Conservation (phyloP, 30 jellyfish, hydroid and myxozoan genomes). For the Chrysaora quinquecirrha region DNA sequence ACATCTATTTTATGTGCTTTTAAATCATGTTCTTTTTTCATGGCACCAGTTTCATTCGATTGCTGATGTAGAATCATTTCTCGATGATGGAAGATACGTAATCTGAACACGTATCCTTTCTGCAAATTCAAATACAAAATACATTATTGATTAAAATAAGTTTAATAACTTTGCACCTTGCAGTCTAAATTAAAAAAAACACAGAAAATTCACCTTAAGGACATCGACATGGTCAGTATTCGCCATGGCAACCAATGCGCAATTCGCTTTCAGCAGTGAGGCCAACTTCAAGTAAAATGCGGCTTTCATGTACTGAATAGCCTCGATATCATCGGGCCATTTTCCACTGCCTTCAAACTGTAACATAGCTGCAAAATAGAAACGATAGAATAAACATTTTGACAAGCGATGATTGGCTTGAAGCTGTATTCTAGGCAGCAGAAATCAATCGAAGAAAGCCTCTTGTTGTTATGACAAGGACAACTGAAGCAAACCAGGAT, state of each 20-base stretch:
- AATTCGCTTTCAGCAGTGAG: slow-evolving; percentile 19
- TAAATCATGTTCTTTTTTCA: slow-evolving; percentile 49
- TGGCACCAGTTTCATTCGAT: slow-evolving; percentile 2
- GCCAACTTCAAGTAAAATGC: slow-evolving; percentile 88
- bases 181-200: too few species aligned
- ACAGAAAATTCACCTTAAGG: slow-evolving; percentile 64
- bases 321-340: slow-evolving; percentile 92
- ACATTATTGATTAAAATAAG: too few species aligned
- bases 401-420: too few species aligned
- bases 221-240: slow-evolving; percentile 68
- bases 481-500: too few species aligned
- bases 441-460: too few species aligned
- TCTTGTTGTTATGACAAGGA: too few species aligned
- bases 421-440: too few species aligned
- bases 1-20: slow-evolving; percentile 57
- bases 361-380: slow-evolving; percentile 48
- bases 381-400: too few species aligned
- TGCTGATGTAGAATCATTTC: slow-evolving; percentile 71
- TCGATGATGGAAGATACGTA: slow-evolving; percentile 77
- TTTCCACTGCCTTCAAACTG: slow-evolving; percentile 94
- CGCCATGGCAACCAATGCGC: slow-evolving; percentile 43
- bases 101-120: slow-evolving; percentile 88
- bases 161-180: too few species aligned
- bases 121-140: slow-evolving; percentile 15
- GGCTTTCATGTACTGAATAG: slow-evolving; percentile 77